These are phyloP conservation scores for Bolinopsis microptera DNA, from an alignment of 37 sponge, comb jelly and placozoan genomes.

Conservation along the genomic window DNA sequence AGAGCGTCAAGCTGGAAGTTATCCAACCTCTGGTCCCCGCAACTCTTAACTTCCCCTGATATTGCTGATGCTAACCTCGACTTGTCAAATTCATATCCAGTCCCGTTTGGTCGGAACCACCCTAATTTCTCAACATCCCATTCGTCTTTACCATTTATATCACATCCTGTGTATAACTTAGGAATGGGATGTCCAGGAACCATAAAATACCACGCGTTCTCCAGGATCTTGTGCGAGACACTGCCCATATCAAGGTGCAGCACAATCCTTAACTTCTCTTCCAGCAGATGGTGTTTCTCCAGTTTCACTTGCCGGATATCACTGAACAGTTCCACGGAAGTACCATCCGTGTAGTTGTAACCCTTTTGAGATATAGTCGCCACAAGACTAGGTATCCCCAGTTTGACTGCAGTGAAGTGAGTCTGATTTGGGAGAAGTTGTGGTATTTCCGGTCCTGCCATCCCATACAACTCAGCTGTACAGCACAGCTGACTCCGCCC, in stretches of 20 bases:
- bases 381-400: neutral
- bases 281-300: neutral
- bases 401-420: neutral
- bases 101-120: neutral
- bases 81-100: neutral
- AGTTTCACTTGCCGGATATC: neutral
- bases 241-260: neutral
- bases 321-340: neutral
- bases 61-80: neutral
- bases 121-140: neutral
- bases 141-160: neutral
- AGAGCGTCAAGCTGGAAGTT: neutral
- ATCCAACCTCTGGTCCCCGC: neutral
- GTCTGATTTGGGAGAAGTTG: neutral
- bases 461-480: neutral
- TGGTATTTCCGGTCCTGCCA: neutral
- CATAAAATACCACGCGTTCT: neutral
- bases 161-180: neutral
- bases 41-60: neutral
- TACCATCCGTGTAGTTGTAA: neutral
- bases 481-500: constrained; percentile 3
- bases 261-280: neutral
- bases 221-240: neutral
- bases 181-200: neutral
- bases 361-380: neutral